Percentiles rank a stretch among this genome's conserved stretches.
These are phyloP conservation scores for Pseudotriccus pelzelni DNA, from an alignment of 2,797 vertebrate genomes.

Conservation along the genomic window DNA sequence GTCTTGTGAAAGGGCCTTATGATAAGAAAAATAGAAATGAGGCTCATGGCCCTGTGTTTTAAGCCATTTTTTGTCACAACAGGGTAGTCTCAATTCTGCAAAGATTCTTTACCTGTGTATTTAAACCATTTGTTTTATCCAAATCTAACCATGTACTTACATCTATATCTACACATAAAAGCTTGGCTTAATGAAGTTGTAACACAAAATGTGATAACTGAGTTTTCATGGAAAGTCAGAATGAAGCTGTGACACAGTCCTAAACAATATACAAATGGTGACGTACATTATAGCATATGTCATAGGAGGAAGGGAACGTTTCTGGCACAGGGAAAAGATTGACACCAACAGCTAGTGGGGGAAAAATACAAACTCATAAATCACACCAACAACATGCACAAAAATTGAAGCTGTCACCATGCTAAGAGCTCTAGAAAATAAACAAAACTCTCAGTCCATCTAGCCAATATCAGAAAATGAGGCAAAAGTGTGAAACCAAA, in stretches of 20 bases:
- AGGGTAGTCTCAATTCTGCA: not conserved
- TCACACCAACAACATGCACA: not conserved
- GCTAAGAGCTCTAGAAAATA: not conserved
- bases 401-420: not conserved
- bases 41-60: not conserved
- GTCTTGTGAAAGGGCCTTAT: not conserved
- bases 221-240: not conserved
- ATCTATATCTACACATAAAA: not conserved
- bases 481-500: conserved; percentile 8
- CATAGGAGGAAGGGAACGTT: not conserved
- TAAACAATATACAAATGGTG: not conserved
- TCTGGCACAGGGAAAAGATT: not conserved
- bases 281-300: not conserved
- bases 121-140: not conserved
- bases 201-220: not conserved
- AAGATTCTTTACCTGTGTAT: not conserved
- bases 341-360: not conserved
- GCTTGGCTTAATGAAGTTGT: not conserved
- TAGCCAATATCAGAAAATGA: conserved; percentile 15
- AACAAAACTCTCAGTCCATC: not conserved
- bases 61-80: not conserved
- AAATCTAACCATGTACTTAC: not conserved
- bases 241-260: not conserved
- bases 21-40: not conserved
- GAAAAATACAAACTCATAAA: conserved; percentile 10